phyloP scores from a whole-genome alignment of 92 coral and sea anemone genomes.

The Palythoa caribaeorum region DNA sequence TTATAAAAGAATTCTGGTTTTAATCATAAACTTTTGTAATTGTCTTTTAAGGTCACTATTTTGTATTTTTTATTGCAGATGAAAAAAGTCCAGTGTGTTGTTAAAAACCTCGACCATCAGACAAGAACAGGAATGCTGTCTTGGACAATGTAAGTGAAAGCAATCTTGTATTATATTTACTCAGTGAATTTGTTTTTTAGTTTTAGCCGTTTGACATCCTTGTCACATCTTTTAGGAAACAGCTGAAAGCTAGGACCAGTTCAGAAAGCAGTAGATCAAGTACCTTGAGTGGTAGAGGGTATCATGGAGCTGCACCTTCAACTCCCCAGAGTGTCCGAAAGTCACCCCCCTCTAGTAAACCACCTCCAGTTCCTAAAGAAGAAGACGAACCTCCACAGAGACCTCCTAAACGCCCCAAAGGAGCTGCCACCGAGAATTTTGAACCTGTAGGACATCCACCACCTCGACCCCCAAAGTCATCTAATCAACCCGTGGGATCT shows the following conservation, averaged over 20 bases:
- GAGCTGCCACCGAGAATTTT: not conserved
- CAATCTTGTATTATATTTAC: not conserved
- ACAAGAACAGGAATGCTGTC: slow-evolving; percentile 92
- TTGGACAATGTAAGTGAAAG: slow-evolving; percentile 89
- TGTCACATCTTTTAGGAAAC: slow-evolving; percentile 10
- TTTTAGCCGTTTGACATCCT: not conserved
- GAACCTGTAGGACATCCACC: slow-evolving; percentile 26
- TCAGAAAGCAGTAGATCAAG: slow-evolving; percentile 27
- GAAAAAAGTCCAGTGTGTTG: slow-evolving; percentile 94
- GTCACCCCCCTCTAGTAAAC: slow-evolving; percentile 6
- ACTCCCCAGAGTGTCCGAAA: not conserved
- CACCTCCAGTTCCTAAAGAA: slow-evolving; percentile 19
- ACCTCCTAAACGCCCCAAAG: slow-evolving; percentile 25
- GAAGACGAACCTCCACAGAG: slow-evolving; percentile 30
- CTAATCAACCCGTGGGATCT: not conserved
- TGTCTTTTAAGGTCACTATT: no score
- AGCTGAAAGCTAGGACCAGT: slow-evolving; percentile 35
- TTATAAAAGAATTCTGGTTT: no score
- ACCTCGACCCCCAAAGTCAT: slow-evolving; percentile 46
- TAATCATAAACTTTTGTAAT: no score
- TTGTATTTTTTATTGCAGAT: slow-evolving; percentile 64
- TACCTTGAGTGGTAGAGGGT: not conserved
- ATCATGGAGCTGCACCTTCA: not conserved
- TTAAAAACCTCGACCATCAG: slow-evolving; percentile 84
- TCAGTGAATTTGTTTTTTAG: not conserved